Evolutionary conservation across 2,797 vertebrate genomes (phyloP).

Genomic region (Karalla daura): DNA sequence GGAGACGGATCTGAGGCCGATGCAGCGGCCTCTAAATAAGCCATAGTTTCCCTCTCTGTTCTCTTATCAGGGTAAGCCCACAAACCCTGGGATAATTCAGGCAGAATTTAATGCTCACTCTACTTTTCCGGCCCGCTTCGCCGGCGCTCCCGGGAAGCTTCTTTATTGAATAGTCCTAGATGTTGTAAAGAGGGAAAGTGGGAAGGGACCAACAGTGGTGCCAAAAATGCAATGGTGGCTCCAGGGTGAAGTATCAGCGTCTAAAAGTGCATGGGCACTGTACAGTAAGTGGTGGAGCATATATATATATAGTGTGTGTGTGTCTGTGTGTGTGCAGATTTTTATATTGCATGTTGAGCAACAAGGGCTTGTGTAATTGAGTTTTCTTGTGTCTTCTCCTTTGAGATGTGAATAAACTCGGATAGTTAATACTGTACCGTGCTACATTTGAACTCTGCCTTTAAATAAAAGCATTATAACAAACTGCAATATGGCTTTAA

Average conservation of each 20-base stretch:
- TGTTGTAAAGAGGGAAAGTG: conserved; percentile 72
- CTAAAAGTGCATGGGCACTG: conserved; percentile 8
- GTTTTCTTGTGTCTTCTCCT: too few relatives aligned
- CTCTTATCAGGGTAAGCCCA: conserved; percentile 60
- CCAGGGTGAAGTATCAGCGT: conserved; percentile 50
- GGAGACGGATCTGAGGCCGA: conserved; percentile 43
- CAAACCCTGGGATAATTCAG: conserved; percentile 69
- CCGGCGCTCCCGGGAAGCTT: conserved; percentile 65
- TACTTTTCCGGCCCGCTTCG: conserved; percentile 60
- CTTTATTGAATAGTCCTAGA: conserved; percentile 75
- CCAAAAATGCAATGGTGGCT: conserved; percentile 60
- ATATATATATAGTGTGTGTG: too few relatives aligned
- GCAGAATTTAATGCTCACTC: conserved; percentile 74
- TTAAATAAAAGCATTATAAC: too few relatives aligned
- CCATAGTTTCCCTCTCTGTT: conserved; percentile 45
- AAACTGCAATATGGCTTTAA: too few relatives aligned
- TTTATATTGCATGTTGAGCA: too few relatives aligned
- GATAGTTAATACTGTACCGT: too few relatives aligned
- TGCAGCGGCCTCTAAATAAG: conserved; percentile 67
- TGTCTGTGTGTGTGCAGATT: too few relatives aligned
- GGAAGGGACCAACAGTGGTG: conserved; percentile 68
- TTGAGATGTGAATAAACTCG: too few relatives aligned
- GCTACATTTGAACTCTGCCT: too few relatives aligned
- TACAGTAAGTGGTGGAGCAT: conserved; percentile 17
- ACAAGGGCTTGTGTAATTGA: too few relatives aligned